A percentile compares a stretch with the other conserved stretches of the same genome.
phyloP scores from a whole-genome alignment of 2,888 invertebrate genomes.

The Mesorhabditis belari region DNA sequence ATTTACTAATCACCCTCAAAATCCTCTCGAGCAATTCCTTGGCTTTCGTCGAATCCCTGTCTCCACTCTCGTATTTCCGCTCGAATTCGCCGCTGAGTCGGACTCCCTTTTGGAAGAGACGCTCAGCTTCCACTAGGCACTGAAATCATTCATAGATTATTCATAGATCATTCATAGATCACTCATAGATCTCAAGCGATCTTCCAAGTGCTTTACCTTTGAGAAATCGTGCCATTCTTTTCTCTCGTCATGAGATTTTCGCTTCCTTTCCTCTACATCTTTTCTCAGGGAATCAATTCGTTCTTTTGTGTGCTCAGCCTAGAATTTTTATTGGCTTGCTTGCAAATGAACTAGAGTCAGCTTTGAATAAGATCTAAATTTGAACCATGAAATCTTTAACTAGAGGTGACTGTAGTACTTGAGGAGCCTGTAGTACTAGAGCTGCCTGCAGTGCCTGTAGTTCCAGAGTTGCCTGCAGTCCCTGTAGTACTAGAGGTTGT shows the following conservation, averaged over 20 bases:
- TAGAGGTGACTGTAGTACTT: no score
- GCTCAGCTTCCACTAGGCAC: background rate
- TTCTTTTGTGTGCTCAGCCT: background rate
- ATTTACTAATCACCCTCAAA: background rate
- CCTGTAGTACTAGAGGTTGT: no score
- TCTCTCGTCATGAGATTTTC: background rate
- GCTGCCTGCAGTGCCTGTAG: no score
- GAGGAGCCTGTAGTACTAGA: no score
- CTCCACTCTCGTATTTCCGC: background rate
- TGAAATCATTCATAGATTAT: background rate
- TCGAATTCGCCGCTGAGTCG: background rate
- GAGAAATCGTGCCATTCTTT: background rate
- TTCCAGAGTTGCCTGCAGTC: no score
- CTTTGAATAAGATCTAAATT: no score
- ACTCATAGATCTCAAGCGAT: background rate
- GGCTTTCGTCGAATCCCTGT: background rate
- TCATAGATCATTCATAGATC: background rate
- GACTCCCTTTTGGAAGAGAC: background rate
- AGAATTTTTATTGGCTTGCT: no score
- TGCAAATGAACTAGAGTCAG: no score
- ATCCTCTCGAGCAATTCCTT: background rate
- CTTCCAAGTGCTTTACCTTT: no score
- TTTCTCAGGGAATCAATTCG: constrained; percentile 8
- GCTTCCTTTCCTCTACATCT: constrained; percentile 4
- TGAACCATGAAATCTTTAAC: no score